Conservation (phyloP, 2,797 vertebrate genomes). For the Bufotes viridis region DNA sequence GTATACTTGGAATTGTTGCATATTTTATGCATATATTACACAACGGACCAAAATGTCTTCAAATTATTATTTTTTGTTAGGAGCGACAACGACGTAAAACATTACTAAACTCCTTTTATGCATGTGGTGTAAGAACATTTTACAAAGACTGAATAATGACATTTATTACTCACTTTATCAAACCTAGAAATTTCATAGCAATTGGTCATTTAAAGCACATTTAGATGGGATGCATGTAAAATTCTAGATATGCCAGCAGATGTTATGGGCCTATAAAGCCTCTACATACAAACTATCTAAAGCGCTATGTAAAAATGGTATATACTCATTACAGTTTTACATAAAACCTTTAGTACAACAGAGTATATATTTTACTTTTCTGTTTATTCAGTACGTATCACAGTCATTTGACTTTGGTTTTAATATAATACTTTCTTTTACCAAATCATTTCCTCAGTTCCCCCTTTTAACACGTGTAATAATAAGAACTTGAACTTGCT, state of each 20-base stretch:
- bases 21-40: not conserved
- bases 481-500: slow-evolving; percentile 1
- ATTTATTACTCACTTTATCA: not conserved
- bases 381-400: not conserved
- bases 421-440: slow-evolving; percentile 24
- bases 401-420: not conserved
- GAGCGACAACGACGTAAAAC: not conserved
- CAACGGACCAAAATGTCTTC: not conserved
- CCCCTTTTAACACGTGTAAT: slow-evolving; percentile 6
- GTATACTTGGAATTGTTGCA: not conserved
- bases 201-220: not conserved
- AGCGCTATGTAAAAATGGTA: not conserved
- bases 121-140: not conserved
- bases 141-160: not conserved
- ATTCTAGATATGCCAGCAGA: not conserved
- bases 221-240: not conserved
- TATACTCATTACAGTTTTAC: not conserved
- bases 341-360: not conserved
- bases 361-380: not conserved
- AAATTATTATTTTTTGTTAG: not conserved
- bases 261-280: not conserved
- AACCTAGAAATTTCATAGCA: not conserved
- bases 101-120: not conserved
- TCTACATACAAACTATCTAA: not conserved
- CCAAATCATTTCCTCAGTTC: slow-evolving; percentile 1